A percentile compares a stretch with the other conserved stretches of the same genome.
Conservation (phyloP, 2,113 vertebrate genomes). For the Mesembrinibis cayennensis region DNA sequence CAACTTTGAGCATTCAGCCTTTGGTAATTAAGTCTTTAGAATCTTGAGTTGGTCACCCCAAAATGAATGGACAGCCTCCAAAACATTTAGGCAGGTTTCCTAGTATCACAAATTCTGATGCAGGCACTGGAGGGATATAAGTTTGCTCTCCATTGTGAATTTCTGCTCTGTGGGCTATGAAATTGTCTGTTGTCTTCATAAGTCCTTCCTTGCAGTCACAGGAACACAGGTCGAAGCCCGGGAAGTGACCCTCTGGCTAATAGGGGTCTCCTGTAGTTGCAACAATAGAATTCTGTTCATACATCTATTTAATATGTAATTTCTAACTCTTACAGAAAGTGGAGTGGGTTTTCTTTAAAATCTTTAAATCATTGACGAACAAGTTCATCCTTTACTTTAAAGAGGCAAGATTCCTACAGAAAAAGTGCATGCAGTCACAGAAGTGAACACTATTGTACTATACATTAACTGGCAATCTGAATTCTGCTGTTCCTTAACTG, state of each 20-base stretch:
- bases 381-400: not conserved
- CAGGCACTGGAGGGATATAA: not conserved
- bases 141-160: accelerated
- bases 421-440: not conserved
- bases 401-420: not conserved
- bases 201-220: not conserved
- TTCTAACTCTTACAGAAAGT: not conserved
- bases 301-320: not conserved
- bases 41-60: not conserved
- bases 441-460: not conserved
- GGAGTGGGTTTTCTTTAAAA: not conserved
- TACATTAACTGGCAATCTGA: not conserved
- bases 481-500: not conserved
- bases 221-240: not conserved
- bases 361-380: not conserved
- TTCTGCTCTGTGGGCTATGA: not conserved
- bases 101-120: not conserved
- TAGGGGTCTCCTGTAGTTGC: not conserved
- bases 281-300: not conserved
- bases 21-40: not conserved
- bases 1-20: not conserved
- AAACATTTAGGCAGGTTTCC: not conserved
- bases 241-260: not conserved
- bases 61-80: not conserved
- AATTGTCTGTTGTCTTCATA: not conserved